phyloP scores from a whole-genome alignment of 2,113 vertebrate species.

The Andinoacara biseriatus region DNA sequence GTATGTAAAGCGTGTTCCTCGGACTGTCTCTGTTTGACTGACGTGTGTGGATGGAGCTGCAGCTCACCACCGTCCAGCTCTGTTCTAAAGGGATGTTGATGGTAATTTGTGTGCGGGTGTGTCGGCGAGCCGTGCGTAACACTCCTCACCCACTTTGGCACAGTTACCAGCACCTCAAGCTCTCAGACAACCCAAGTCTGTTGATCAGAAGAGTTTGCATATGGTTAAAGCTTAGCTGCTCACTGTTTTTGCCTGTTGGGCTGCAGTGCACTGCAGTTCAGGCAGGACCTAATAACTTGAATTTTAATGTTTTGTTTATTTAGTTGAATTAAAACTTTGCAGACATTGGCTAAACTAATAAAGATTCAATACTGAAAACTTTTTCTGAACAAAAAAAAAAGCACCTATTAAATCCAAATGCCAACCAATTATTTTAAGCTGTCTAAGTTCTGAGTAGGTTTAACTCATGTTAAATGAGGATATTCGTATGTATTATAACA shows the following conservation, averaged over 20 bases:
- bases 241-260: constrained; percentile 29
- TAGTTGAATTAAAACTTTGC: constrained; percentile 22
- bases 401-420: neutral
- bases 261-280: constrained; percentile 3
- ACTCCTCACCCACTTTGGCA: constrained; percentile 20
- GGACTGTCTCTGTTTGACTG: constrained; percentile 36
- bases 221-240: constrained; percentile 3
- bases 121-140: constrained; percentile 3
- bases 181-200: constrained; percentile 20
- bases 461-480: neutral
- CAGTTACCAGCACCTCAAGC: constrained; percentile 23
- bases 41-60: constrained; percentile 28
- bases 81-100: constrained; percentile 25
- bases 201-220: constrained; percentile 44
- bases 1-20: constrained; percentile 32
- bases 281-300: constrained; percentile 15
- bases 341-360: constrained; percentile 11
- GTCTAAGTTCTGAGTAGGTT: neutral
- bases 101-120: constrained; percentile 31
- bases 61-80: constrained; percentile 33
- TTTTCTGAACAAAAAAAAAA: neutral
- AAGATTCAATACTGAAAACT: constrained; percentile 2
- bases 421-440: neutral
- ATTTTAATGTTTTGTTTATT: neutral
- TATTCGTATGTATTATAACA: neutral